Conservation (phyloP, 2,888 invertebrate species). For the Criorhina ranunculi region DNA sequence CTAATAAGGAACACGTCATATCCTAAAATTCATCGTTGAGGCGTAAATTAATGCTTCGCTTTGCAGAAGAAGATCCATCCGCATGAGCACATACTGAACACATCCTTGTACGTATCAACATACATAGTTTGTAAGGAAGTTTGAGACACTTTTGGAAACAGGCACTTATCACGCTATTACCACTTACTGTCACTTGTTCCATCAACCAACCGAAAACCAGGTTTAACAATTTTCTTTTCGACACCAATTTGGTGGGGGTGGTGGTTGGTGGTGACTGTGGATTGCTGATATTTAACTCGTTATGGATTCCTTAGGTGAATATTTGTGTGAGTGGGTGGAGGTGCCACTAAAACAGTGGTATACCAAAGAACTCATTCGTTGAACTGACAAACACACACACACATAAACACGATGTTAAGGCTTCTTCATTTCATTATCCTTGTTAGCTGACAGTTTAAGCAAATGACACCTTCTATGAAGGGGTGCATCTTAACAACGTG, state of each 20-base stretch:
- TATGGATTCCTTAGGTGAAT: constrained; percentile 14
- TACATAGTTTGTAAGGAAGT: background rate
- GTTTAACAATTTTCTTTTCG: background rate
- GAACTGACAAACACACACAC: background rate
- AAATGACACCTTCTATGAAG: background rate
- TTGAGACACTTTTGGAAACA: constrained; percentile 13
- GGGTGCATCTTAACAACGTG: background rate
- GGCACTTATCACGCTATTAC: constrained; percentile 22
- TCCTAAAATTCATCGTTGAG: background rate
- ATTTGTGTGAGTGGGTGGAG: background rate
- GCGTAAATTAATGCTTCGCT: background rate
- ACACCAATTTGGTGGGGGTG: background rate
- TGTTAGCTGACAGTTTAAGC: constrained; percentile 31
- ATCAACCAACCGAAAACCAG: too few species aligned
- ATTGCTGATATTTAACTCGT: constrained; percentile 19
- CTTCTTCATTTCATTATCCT: background rate
- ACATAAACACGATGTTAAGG: background rate
- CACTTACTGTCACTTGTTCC: background rate
- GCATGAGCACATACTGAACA: background rate
- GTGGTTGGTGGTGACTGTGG: background rate
- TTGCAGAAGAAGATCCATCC: background rate
- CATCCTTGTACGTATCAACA: too few species aligned
- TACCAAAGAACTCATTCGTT: constrained; percentile 5
- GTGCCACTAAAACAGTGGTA: constrained; percentile 18
- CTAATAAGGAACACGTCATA: constrained; percentile 3